Evolutionary conservation across 2,113 vertebrate species (phyloP), one percentile per base, ranked within the genome.

Genomic region (Sander vitreus): DNA sequence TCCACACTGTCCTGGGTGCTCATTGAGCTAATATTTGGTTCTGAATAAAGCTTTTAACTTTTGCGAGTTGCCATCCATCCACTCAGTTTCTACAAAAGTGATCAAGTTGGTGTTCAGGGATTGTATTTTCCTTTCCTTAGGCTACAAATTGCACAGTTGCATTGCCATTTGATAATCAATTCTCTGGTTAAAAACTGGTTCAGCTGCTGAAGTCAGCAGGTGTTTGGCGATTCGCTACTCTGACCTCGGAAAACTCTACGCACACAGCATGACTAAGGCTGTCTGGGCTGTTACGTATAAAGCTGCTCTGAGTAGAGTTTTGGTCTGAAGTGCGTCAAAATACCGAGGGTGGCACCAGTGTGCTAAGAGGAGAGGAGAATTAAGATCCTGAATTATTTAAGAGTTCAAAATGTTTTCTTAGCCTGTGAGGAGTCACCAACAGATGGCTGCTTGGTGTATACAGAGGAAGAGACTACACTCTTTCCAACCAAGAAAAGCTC

Each of bases 401-500:
- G 51, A 36, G n/a, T 15, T 45, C 48, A 5, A 33, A 78, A 75
- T 43, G 0, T 53, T 66, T 77, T 67, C 67, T n/a, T 16, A 36
- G n/a, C 51, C 59, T 7, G n/a, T 30, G 59, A 72, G 74, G 39
- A 66, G 4, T 73, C 69, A 19, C 10, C 36, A 19, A 36, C 65
- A 75, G 70, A 71, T 36, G 51, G 30, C 73, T 68, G 68, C 25
- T 48, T 50, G 63, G 30, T 39, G 66, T 43, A 43, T 15, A n/a
- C 36, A 57, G 2, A 58, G 58, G 30, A 69, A 19, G 48, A 39
- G 18, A 63, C 45, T 0, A 19, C 7, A 9, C 60, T 36, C 54
- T 47, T 30, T 63, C 54, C 39, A 75, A 25, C 59, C 8, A 25
- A 53, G 15, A 63, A n/a, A 36, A 15, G 30, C 53, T 13, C n/a